These are phyloP conservation scores for Diachasmimorpha longicaudata DNA, from an alignment of 1,140 invertebrate species.

Conservation along the genomic window DNA sequence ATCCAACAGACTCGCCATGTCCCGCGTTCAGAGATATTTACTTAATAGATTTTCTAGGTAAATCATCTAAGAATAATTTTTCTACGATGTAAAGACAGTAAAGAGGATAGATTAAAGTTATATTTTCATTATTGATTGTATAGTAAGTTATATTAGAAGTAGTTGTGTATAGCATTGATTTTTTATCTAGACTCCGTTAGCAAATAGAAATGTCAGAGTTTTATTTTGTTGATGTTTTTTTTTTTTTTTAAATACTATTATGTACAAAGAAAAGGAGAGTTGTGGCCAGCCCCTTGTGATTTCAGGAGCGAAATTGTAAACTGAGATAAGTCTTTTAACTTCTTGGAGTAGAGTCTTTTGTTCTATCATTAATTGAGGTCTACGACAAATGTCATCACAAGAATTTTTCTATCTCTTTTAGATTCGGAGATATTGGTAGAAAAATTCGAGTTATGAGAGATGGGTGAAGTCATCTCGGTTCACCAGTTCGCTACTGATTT, in stretches of 20 bases:
- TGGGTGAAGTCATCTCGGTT: too few relatives aligned
- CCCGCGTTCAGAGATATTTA: background rate
- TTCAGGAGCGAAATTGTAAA: too few relatives aligned
- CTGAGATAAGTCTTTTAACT: too few relatives aligned
- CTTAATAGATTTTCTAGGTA: background rate
- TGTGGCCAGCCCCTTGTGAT: background rate
- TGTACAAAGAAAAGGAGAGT: background rate
- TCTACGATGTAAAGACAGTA: background rate
- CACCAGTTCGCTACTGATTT: too few relatives aligned
- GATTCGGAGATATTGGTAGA: too few relatives aligned
- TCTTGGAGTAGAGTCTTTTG: too few relatives aligned
- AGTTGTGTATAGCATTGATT: conserved; percentile 7
- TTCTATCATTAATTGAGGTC: too few relatives aligned
- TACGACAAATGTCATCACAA: too few relatives aligned
- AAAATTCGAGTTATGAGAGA: too few relatives aligned
- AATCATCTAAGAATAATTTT: background rate
- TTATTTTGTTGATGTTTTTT: background rate
- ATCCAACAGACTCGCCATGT: background rate
- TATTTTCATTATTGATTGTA: conserved; percentile 15
- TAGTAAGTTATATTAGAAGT: conserved; percentile 14
- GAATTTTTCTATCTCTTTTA: too few relatives aligned
- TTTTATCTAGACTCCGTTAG: background rate
- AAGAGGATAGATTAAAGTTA: background rate
- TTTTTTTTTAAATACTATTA: background rate
- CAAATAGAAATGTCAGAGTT: background rate